These are phyloP conservation scores for Trissolcus japonicus DNA, from an alignment of 2,888 invertebrate genomes.

Conservation along the genomic window DNA sequence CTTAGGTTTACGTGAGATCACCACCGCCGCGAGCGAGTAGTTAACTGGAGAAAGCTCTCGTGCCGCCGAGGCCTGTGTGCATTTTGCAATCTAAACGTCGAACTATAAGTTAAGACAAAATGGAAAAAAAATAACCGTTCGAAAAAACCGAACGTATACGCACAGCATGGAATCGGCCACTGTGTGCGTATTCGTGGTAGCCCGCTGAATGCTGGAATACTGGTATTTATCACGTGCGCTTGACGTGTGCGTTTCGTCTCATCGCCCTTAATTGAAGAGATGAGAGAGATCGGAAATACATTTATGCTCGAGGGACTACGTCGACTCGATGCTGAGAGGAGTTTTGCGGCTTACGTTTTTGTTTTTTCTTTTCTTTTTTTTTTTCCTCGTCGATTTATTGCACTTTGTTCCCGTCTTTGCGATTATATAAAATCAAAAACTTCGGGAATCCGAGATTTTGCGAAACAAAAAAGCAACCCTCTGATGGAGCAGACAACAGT, in stretches of 20 bases:
- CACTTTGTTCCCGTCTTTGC: constrained; percentile 36
- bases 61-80: constrained; percentile 56
- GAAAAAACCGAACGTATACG: constrained; percentile 12
- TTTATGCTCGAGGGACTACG: constrained; percentile 60
- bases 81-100: constrained; percentile 14
- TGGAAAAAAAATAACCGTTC: constrained; percentile 5
- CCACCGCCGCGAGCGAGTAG: constrained; percentile 59
- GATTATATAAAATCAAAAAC: constrained; percentile 6
- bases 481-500: constrained; percentile 26
- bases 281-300: constrained; percentile 34
- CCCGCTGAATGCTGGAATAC: constrained; percentile 52
- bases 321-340: constrained; percentile 45
- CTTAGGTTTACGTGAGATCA: constrained; percentile 42
- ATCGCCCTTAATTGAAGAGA: constrained; percentile 17
- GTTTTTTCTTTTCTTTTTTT: background rate
- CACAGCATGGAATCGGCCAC: constrained; percentile 19
- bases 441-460: background rate
- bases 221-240: constrained; percentile 49
- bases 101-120: background rate
- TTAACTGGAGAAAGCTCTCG: constrained; percentile 55
- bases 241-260: constrained; percentile 49
- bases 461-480: constrained; percentile 4
- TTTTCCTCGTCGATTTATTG: constrained; percentile 18
- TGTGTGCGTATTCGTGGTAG: constrained; percentile 55
- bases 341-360: constrained; percentile 19